Evolutionary conservation across 1,140 invertebrate genomes (phyloP), one percentile per base, ranked within the genome.

Genomic region (Paralvinella palmiformis): DNA sequence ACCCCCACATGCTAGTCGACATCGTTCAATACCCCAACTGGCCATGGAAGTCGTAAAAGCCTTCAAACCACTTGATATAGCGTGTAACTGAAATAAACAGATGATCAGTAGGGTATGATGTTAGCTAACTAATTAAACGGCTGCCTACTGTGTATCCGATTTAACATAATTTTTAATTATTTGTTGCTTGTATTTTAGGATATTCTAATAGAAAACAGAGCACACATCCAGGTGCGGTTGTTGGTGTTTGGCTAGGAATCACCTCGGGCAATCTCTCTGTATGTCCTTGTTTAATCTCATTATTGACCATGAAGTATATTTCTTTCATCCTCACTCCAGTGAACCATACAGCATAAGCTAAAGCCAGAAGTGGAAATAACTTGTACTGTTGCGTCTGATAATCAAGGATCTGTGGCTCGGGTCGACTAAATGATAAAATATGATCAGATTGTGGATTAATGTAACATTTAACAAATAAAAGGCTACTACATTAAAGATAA

Each of bases 311-410:
- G 69, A 90, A 89, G 76, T 94, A 95, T 79, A 91, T 86, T 50
- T 89, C 84, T 87, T 89, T 91, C 29, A 75, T 65, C 10, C 87
- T 87, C 48, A 84, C 84, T 0, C 90, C 88, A 45, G 87, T 84
- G 66, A 89, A 86, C 44, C 84, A 84, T 66, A 91, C 88, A 0
- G 90, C 90, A 75, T 93, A 88, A 52, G 85, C 85, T 1, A 88
- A 84, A 3, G 92, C 88, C 24, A 96, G 85, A 65, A 87, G 82
- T 0, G 92, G 90, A 64, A 96, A 89, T 7, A 97, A 68, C 79
- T 94, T 94, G 70, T 92, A 87, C 76, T 96, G 93, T 75, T 97
- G 94, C 0, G 93, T 94, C 65, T 91, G 86, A 74, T 93, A 96
- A 72, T 97, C 91, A 57, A 97, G 81, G 65, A 97, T 91, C 80